Conservation (phyloP, 2,797 vertebrate genomes). For the Amblyraja radiata region DNA sequence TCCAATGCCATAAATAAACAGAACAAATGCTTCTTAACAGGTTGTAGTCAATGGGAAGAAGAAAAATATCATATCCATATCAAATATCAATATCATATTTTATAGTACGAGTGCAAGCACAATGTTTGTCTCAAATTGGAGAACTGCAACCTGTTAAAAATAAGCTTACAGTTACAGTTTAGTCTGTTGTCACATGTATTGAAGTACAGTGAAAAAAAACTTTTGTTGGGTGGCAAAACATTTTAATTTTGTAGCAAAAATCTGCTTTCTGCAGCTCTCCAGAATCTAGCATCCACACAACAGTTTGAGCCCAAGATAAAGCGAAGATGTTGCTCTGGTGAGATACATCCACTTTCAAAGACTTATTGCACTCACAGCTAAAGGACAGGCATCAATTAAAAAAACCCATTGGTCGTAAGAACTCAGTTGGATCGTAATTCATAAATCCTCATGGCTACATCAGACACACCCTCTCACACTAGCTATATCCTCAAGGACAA, state of each 20-base stretch:
- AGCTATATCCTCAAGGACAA: not conserved
- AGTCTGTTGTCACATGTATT: too few relatives aligned
- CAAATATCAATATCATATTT: not conserved
- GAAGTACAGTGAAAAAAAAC: too few relatives aligned
- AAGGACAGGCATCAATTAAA: not conserved
- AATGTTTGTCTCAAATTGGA: not conserved
- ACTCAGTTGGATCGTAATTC: not conserved
- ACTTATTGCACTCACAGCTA: not conserved
- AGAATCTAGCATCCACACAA: too few relatives aligned
- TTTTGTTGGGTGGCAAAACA: too few relatives aligned
- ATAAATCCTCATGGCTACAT: not conserved
- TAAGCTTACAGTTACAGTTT: too few relatives aligned
- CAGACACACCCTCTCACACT: not conserved
- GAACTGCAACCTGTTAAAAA: not conserved
- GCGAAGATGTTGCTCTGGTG: too few relatives aligned
- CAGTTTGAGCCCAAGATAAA: not conserved
- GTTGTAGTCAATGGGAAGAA: not conserved
- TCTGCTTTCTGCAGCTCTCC: not conserved
- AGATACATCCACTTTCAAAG: not conserved
- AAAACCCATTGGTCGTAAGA: not conserved
- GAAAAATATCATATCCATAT: not conserved
- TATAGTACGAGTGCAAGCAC: not conserved
- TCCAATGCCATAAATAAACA: not conserved
- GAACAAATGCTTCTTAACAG: not conserved
- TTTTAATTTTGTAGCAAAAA: not conserved